Evolutionary conservation across 2,113 vertebrate species (phyloP).

Genomic region (Phalacrocorax pelagicus): DNA sequence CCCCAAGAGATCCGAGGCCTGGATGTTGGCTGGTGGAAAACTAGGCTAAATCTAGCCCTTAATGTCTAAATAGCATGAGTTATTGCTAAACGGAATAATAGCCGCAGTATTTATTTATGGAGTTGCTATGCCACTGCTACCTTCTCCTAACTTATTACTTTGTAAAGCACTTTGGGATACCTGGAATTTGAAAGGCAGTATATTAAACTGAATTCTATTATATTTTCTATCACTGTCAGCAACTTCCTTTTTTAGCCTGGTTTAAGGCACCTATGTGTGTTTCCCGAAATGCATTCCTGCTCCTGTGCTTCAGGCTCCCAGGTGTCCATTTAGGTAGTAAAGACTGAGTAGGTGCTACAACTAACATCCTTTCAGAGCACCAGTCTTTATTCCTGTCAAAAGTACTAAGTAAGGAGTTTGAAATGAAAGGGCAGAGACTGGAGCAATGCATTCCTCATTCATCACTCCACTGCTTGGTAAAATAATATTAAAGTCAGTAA

Average conservation of each 20-base stretch:
- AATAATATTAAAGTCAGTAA: constrained; percentile 9
- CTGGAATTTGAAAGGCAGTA: constrained; percentile 33
- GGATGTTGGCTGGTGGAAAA: background rate
- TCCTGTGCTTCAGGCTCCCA: background rate
- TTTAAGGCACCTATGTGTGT: background rate
- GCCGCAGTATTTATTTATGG: constrained; percentile 33
- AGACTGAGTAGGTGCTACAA: background rate
- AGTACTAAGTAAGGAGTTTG: background rate
- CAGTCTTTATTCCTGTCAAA: background rate
- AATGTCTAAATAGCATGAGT: constrained; percentile 23
- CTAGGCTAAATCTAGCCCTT: constrained; percentile 14
- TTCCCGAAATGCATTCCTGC: background rate
- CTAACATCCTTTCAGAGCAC: background rate
- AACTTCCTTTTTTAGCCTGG: constrained; percentile 1
- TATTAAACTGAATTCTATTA: constrained; percentile 47
- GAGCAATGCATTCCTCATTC: background rate
- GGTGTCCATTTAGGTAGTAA: background rate
- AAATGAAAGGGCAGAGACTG: background rate
- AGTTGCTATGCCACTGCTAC: background rate
- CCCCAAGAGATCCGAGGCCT: background rate
- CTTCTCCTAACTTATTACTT: constrained; percentile 30
- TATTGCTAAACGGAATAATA: constrained; percentile 30
- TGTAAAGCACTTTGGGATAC: constrained; percentile 49
- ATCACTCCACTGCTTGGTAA: background rate
- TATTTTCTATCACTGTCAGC: constrained; percentile 33